phyloP scores from a whole-genome alignment of 2,888 invertebrate species.

The Nudaria mundana region DNA sequence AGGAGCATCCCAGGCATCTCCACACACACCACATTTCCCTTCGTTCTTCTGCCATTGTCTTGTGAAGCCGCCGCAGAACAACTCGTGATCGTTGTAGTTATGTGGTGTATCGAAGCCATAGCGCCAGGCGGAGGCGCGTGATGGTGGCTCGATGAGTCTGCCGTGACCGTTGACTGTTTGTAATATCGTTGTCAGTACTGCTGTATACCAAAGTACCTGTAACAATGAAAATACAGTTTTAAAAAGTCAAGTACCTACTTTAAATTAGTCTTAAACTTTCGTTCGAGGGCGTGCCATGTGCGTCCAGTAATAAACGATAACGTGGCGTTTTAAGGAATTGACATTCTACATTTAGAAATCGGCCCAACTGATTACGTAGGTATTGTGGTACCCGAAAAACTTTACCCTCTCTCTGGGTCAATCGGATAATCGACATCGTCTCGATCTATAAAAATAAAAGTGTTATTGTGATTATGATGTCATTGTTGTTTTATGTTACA shows the following conservation, averaged over 20 bases:
- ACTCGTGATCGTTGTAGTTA: conserved; percentile 94
- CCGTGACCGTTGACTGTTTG: conserved; percentile 83
- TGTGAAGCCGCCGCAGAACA: conserved; percentile 93
- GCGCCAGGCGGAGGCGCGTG: conserved; percentile 93
- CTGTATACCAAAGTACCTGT: conserved; percentile 65
- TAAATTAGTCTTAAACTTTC: no score
- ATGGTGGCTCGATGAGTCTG: conserved; percentile 91
- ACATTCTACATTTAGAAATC: no score
- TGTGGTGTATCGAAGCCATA: conserved; percentile 93
- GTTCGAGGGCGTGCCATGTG: no score
- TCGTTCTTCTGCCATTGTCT: conserved; percentile 90
- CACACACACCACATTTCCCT: conserved; percentile 93
- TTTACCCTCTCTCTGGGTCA: neutral
- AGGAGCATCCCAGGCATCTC: conserved; percentile 89
- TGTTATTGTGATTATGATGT: conserved; percentile 18
- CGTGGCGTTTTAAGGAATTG: no score
- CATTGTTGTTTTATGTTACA: conserved; percentile 34
- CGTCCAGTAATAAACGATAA: no score
- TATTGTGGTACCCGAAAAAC: no score
- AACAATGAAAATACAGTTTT: conserved; percentile 28
- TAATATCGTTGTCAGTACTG: conserved; percentile 47
- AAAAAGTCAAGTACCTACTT: no score
- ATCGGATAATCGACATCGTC: neutral
- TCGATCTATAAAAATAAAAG: conserved; percentile 14
- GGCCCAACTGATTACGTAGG: no score